Evolutionary conservation across 2,888 invertebrate genomes (phyloP).

Genomic region (Arrhopalites spinosus): DNA sequence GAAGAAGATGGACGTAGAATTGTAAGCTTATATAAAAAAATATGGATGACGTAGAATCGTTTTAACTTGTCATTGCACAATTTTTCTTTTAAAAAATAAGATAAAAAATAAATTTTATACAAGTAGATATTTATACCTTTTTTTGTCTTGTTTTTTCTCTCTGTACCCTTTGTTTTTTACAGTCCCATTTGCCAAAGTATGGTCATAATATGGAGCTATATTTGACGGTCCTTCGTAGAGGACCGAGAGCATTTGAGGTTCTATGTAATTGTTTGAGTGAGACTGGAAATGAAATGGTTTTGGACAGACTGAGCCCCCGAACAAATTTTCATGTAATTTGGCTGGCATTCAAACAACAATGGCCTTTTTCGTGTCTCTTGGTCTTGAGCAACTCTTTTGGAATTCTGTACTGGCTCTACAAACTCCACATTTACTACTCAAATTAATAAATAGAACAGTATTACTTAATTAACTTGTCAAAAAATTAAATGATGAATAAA

Average conservation of each 20-base stretch:
- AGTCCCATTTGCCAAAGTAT: constrained; percentile 9
- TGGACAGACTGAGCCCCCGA: constrained; percentile 13
- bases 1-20: constrained; percentile 19
- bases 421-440: too few relatives aligned
- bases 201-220: constrained; percentile 30
- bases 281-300: constrained; percentile 11
- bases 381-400: constrained; percentile 5
- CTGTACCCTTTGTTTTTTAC: constrained; percentile 16
- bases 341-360: constrained; percentile 3
- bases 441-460: too few relatives aligned
- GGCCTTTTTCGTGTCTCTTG: constrained; percentile 28
- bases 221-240: constrained; percentile 10
- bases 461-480: too few relatives aligned
- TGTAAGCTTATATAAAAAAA: constrained; percentile 16
- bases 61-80: not conserved
- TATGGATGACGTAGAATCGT: not conserved
- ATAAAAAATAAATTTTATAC: too few relatives aligned
- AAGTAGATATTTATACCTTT: too few relatives aligned
- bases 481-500: too few relatives aligned
- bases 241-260: constrained; percentile 1
- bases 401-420: constrained; percentile 15
- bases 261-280: constrained; percentile 6
- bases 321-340: constrained; percentile 20
- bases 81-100: not conserved
- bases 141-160: too few relatives aligned